Evolutionary conservation across 2,888 invertebrate genomes (phyloP), one percentile per base, ranked within the genome.

Genomic region (Acleris cristana): DNA sequence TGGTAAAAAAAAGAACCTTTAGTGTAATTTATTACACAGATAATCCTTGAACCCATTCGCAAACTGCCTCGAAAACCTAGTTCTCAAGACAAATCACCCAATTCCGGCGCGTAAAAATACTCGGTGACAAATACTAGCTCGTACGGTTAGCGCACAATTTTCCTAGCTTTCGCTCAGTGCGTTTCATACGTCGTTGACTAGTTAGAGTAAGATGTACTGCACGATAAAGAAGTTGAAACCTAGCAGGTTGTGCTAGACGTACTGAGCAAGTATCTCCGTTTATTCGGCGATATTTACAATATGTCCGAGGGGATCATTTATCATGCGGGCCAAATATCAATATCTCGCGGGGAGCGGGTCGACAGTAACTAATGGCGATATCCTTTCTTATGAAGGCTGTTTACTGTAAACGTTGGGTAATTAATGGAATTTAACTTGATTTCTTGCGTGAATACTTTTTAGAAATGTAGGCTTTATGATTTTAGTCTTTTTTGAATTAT

Each of bases 241-340:
- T 40, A 14, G 4, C 12, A 40, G 6, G 14, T 14, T 3, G 14
- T 40, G 14, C 14, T 40, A 40, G 40, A 12, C 12, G 14, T 40
- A 40, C 54, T 72, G 70, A 69, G 68, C 73, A 79, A 77, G 81
- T 80, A 80, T 81, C 73, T 74, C 70, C 73, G 71, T 71, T 73
- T 74, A 76, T 71, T 69, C 58, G 65, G 72, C 69, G 74, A 80
- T 80, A 82, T 80, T 81, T 76, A 72, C 75, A 76, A 73, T 58
- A 71, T 77, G 78, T 79, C 75, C 79, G 73, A 69, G 64, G 70
- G 70, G 72, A 79, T 76, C 81, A 86, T 90, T 89, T 87, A 86
- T 90, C 88, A 89, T 81, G 68, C 65, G 70, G 79, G 78, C 78
- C 76, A 84, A 88, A 88, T 89, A 90, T 89, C 89, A 89, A 90